phyloP scores from a whole-genome alignment of 2,113 vertebrate species.

The Barnardius zonarius region DNA sequence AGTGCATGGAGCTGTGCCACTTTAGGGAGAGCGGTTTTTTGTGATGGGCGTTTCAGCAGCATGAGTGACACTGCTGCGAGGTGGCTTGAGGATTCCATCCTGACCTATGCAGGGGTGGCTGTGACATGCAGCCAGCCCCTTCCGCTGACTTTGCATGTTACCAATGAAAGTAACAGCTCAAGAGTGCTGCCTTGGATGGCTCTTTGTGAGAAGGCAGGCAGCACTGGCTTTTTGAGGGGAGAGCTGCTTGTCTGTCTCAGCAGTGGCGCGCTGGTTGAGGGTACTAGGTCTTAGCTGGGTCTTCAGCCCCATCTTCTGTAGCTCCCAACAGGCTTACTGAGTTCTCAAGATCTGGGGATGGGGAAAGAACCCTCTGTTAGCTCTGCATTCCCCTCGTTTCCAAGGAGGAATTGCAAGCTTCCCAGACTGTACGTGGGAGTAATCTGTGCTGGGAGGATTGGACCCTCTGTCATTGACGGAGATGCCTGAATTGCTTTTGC shows the following conservation, averaged over 20 bases:
- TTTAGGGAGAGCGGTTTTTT: background rate
- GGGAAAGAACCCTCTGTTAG: constrained; percentile 14
- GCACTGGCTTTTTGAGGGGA: background rate
- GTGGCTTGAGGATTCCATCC: background rate
- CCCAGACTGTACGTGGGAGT: constrained; percentile 64
- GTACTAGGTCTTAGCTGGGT: background rate
- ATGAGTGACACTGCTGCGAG: rapidly evolving
- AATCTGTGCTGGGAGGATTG: constrained; percentile 18
- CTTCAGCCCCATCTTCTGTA: background rate
- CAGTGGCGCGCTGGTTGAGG: background rate
- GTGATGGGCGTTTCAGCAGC: background rate
- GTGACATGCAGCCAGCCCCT: background rate
- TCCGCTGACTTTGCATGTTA: background rate
- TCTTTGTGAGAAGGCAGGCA: background rate
- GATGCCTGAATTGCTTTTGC: constrained; percentile 55
- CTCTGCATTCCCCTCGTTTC: constrained; percentile 39
- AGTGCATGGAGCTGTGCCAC: background rate
- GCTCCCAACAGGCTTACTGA: background rate
- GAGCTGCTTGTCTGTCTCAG: background rate
- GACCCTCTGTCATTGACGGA: constrained; percentile 56
- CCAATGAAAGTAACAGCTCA: background rate
- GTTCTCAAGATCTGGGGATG: background rate
- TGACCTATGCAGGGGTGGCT: background rate
- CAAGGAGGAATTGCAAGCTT: constrained; percentile 44
- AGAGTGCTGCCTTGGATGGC: background rate